Conservation (phyloP, 2,888 invertebrate species). For the Ochropacha duplaris region DNA sequence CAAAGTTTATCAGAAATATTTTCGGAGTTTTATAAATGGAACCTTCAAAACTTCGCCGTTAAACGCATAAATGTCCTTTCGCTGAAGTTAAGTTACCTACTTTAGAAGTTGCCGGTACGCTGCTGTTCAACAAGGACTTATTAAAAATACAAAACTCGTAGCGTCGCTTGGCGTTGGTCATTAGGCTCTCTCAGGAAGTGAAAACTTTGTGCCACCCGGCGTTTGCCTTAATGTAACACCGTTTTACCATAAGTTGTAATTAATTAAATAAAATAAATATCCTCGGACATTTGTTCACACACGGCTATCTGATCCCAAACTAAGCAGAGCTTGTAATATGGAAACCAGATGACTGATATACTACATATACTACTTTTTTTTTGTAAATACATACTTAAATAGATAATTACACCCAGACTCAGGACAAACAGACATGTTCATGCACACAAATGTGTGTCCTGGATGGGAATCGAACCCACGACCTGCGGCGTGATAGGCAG, state of each 20-base stretch:
- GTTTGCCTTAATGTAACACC: slow-evolving; percentile 38
- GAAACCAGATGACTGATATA: no score
- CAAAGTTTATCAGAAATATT: not conserved
- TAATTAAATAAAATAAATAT: no score
- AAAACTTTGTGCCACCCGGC: slow-evolving; percentile 46
- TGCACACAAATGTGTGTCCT: no score
- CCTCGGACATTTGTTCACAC: no score
- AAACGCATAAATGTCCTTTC: slow-evolving; percentile 30
- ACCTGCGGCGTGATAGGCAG: no score
- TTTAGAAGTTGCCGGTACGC: slow-evolving; percentile 39
- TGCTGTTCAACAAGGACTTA: slow-evolving; percentile 45
- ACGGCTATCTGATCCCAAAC: no score
- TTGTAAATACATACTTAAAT: no score
- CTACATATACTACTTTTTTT: no score
- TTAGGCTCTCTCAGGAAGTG: slow-evolving; percentile 41
- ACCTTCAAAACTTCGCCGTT: slow-evolving; percentile 10
- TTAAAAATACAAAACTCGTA: slow-evolving; percentile 66
- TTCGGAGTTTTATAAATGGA: not conserved
- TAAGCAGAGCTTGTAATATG: no score
- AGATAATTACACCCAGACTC: no score
- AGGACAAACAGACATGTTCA: no score
- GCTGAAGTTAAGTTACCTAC: slow-evolving; percentile 16
- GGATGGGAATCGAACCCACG: no score
- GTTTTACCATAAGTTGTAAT: slow-evolving; percentile 43
- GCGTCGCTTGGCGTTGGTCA: slow-evolving; percentile 46